Conservation (phyloP, 2,113 vertebrate genomes). For the Aythya baeri region DNA sequence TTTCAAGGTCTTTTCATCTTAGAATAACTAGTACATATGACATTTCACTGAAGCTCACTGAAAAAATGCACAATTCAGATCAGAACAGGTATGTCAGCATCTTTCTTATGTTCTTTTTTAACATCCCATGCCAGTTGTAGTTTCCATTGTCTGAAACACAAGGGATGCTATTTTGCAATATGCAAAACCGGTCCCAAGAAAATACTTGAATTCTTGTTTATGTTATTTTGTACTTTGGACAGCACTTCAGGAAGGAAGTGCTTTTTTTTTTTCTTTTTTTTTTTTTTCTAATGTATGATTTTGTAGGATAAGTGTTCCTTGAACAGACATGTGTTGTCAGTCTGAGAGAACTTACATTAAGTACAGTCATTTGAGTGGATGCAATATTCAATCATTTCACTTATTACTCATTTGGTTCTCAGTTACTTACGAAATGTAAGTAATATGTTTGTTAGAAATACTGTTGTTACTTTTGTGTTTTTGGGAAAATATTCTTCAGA, state of each 20-base stretch:
- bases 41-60: neutral
- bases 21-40: neutral
- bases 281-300: neutral
- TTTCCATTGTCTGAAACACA: neutral
- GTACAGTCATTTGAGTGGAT: neutral
- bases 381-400: neutral
- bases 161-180: neutral
- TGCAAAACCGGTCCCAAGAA: neutral
- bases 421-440: neutral
- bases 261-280: neutral
- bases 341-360: neutral
- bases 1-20: neutral
- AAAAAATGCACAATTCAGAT: neutral
- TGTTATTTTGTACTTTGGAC: neutral
- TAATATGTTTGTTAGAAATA: neutral
- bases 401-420: neutral
- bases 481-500: neutral
- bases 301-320: neutral
- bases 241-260: neutral
- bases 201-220: neutral
- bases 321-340: neutral
- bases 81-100: neutral
- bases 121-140: neutral
- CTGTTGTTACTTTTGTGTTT: neutral
- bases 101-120: neutral